Evolutionary conservation across 2,797 vertebrate genomes (phyloP).

Genomic region (Rhinophrynus dorsalis): DNA sequence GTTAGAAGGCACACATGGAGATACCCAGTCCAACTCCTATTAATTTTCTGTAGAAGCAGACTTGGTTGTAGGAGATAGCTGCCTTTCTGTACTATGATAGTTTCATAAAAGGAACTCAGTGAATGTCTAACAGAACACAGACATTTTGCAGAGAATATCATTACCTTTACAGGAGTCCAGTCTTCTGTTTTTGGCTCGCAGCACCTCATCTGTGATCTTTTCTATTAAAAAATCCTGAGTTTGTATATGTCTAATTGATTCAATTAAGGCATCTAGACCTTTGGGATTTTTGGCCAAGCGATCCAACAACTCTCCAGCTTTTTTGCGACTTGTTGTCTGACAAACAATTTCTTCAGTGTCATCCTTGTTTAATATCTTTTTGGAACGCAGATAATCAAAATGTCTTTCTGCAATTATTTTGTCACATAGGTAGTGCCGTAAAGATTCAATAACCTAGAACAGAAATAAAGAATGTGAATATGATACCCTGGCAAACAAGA

Average conservation of each 20-base stretch:
- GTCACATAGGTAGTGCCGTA: conserved; percentile 88
- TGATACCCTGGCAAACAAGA: no score
- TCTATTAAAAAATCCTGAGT: conserved; percentile 89
- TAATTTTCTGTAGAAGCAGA: no score
- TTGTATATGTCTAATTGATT: conserved; percentile 85
- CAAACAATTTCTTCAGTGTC: conserved; percentile 93
- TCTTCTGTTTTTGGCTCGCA: conserved; percentile 88
- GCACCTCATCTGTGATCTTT: conserved; percentile 92
- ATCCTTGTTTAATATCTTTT: conserved; percentile 88
- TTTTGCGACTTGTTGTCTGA: conserved; percentile 82
- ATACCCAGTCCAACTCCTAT: no score
- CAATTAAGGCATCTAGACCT: conserved; percentile 85
- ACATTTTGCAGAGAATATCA: neutral
- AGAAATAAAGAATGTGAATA: conserved; percentile 16
- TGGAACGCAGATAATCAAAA: conserved; percentile 90
- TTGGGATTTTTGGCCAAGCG: conserved; percentile 89
- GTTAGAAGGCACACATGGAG: no score
- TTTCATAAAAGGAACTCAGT: neutral
- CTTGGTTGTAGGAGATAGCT: no score
- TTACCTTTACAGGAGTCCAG: conserved; percentile 85
- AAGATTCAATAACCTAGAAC: conserved; percentile 82
- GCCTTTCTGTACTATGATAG: no score
- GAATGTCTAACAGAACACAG: no score
- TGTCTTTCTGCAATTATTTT: conserved; percentile 93
- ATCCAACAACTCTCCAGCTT: conserved; percentile 85